Base-by-base conservation (phyloP, 2,888 invertebrate species). In the Plebejus anna region DNA sequence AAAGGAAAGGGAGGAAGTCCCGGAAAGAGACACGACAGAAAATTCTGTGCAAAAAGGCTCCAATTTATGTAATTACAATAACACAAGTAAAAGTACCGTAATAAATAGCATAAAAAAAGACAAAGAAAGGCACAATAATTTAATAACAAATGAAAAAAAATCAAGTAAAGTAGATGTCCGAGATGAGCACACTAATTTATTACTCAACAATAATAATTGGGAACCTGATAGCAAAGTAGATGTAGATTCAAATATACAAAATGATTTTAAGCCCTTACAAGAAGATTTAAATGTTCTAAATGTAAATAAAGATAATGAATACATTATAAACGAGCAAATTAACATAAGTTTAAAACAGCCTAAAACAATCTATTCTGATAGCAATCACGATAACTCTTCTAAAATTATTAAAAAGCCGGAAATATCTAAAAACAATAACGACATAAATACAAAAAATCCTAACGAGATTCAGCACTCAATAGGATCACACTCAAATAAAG, bases 1-100 rank as follows among this genome's bases (percentile, higher is more conserved):
- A 78, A 84, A 83, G 75, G 90, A 90, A 79, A 87, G 85, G 77
- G 84, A 84, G 78, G 82, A 72, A 36, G 72, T 73, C 42, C 75
- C 77, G 47, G 73, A 73, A 73, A 73, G 51, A 73, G 73, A 73
- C 28, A 38, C n/a, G 9, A 11, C 42, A n/a, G 42, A 42, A 71
- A n/a, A 22, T 22, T n/a, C 42, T 22, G 0, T 42, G 3, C 71
- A 38, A 38, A 71, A 38, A 22, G 71, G 2, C n/a, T 71, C 71
- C 6, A 32, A 32, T 4, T 32, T 66, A 66, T 11, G 11, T 32
- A 66, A 13, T 32, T 32, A 32, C 13, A 66, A 66, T 66, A 28
- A 28, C 28, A 66, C 28, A 28, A 66, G 66, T 32, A 66, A 11
- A 11, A 32, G 13, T 66, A 66, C 13, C 16, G 4, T 11, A 11